These are phyloP conservation scores for Zaprionus africanus DNA, from an alignment of 1,140 invertebrate species.

Conservation along the genomic window DNA sequence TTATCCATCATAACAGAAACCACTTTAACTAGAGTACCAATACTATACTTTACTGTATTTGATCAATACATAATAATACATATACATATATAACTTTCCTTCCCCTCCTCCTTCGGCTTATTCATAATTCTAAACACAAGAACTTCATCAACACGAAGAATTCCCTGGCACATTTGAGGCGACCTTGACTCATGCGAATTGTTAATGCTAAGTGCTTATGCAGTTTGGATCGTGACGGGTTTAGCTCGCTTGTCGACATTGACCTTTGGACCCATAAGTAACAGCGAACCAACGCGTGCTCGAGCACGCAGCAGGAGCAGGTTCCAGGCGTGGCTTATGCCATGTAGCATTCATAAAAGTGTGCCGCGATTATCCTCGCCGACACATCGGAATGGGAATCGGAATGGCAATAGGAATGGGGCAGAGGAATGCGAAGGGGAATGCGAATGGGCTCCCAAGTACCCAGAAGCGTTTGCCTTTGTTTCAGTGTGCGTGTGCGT, in stretches of 20 bases:
- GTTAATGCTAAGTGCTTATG: conserved; percentile 32
- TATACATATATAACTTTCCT: too few relatives aligned
- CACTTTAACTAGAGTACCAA: too few relatives aligned
- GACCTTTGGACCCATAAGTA: conserved; percentile 64
- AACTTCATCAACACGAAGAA: background rate
- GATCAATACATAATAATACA: too few relatives aligned
- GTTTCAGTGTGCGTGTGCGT: background rate
- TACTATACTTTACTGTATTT: too few relatives aligned
- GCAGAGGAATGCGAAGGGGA: conserved; percentile 18
- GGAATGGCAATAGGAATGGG: conserved; percentile 16
- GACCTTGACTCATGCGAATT: conserved; percentile 48
- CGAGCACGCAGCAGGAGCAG: conserved; percentile 61
- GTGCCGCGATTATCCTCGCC: conserved; percentile 66
- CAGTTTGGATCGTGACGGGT: conserved; percentile 56
- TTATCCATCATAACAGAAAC: too few relatives aligned
- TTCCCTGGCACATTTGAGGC: conserved; percentile 1
- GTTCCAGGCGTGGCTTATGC: conserved; percentile 27
- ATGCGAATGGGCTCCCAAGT: conserved; percentile 21
- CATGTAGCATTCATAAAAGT: conserved; percentile 48
- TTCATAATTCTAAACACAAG: too few relatives aligned
- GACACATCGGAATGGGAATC: conserved; percentile 44
- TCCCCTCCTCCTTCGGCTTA: too few relatives aligned
- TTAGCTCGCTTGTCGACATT: conserved; percentile 48
- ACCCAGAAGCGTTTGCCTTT: conserved; percentile 4
- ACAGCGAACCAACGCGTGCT: conserved; percentile 55